Evolutionary conservation across 2,888 invertebrate genomes (phyloP).

Genomic region (Nineta flava): DNA sequence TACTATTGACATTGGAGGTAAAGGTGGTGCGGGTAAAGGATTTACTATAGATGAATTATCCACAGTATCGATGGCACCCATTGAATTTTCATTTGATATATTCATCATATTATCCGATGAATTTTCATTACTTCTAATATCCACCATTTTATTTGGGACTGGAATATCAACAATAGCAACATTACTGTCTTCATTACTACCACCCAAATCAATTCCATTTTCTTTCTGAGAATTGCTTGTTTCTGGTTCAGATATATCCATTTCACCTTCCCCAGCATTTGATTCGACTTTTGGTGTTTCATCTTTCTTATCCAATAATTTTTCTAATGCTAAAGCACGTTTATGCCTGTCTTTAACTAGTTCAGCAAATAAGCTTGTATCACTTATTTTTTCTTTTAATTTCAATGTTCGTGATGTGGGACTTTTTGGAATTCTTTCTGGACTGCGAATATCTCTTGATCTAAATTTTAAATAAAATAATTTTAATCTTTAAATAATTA

Average conservation of each 20-base stretch:
- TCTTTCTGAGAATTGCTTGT: conserved; percentile 15
- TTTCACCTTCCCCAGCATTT: background rate
- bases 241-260: conserved; percentile 17
- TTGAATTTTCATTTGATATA: conserved; percentile 13
- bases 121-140: background rate
- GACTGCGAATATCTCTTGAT: conserved; percentile 16
- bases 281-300: conserved; percentile 26
- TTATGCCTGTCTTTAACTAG: conserved; percentile 73
- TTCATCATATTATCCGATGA: conserved; percentile 9
- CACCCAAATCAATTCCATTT: conserved; percentile 11
- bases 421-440: conserved; percentile 15
- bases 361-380: conserved; percentile 80
- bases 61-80: conserved; percentile 8
- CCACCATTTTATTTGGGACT: conserved; percentile 36
- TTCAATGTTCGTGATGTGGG: conserved; percentile 36
- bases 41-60: conserved; percentile 8
- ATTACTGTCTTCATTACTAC: conserved; percentile 15
- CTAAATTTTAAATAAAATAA: background rate
- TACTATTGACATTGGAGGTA: conserved; percentile 9
- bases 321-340: conserved; percentile 57
- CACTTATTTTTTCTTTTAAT: conserved; percentile 67
- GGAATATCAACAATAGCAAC: conserved; percentile 55
- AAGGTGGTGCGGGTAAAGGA: conserved; percentile 10
- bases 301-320: conserved; percentile 50
- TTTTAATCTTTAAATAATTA: background rate